Base-by-base conservation (phyloP, 1,140 invertebrate species). In the Drosophila equinoxialis region DNA sequence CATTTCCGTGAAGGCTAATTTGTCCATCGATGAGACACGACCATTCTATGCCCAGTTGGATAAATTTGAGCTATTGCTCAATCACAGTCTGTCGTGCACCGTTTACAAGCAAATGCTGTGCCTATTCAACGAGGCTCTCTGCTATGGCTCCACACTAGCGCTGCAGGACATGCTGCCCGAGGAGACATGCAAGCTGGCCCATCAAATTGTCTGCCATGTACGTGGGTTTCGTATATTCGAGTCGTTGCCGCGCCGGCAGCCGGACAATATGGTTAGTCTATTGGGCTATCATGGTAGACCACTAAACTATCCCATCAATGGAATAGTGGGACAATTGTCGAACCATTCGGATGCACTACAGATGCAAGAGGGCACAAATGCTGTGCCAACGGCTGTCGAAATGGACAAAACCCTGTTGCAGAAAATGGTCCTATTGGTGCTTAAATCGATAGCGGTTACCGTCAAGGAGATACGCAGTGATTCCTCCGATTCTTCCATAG, bases 1-100 rank as follows among this genome's bases (percentile, higher is more conserved):
- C n/a, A 97, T 98, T 86, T 97, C 96, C 54, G 96, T 98, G 0
- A 97, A 97, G 92, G 96, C 97, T 11, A 98, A 97, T 93, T 93
- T 98, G 23, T 97, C 96, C 20, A 95, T 97, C 10, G 95, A 97
- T 66, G 96, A 97, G 89, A 97, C 96, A 3, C 96, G 97, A 85
- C 95, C 96, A 4, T 98, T 97, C 91, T 97, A 97, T 92, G 95
- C 96, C 17, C 95, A 97, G 81, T 92, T 98, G 67, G 96, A 97
- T 77, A 94, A 95, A 76, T 96, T 98, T 92, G 96, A 97, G 23
- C 93, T 95, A 60, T 93, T 97, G 54, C 92, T 98, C 35, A 94
- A 93, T 73, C 93, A 94, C n/a, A 94, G 94, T 74, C 92, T 97
- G 3, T 96, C 96, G 1, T 94, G 96, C 61, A 93, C 96, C 23